Evolutionary conservation across 2,888 invertebrate genomes (phyloP), one percentile per base, ranked within the genome.

Genomic region (Troilus luridus): DNA sequence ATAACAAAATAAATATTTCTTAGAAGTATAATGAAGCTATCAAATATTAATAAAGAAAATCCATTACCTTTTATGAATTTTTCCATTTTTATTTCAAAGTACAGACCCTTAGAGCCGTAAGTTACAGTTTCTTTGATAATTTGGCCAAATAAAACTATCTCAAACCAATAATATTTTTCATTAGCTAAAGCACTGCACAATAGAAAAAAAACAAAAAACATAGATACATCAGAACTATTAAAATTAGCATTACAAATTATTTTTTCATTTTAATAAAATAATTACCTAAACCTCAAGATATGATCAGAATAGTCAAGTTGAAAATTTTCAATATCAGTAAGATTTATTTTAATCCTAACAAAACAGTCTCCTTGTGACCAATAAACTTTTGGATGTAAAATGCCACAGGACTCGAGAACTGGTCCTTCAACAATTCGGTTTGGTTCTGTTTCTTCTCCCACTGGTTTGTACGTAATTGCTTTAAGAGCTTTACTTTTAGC

Each of bases 61-160:
- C 11, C 10, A 8, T 24, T 77, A 90, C 90, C 90, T 90, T 72
- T 72, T n/a, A 90, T 64, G 56, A 58, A 77, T 59, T 90, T 90
- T 58, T 90, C 72, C 72, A 90, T 58, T 59, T 77, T 90, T 21
- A 90, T 77, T 54, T 90, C 90, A 77, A 77, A 90, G 59, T 90
- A 77, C 7, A 58, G 77, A 6, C 90, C 90, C 27, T 59, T 72
- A 12, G n/a, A 72, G 12, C 24, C n/a, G 19, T 56, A 90, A 58
- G 27, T 19, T 56, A 90, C 90, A 58, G 11, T 77, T 54, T 77
- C 72, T 56, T 62, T 54, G 27, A 5, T 9, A 17, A 90, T 77
- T 56, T 5, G 72, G 5, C 90, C 90, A 90, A 90, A 90, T 21
- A 90, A 77, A 24, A 24, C 12, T 27, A 90, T 41, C 21, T 90